Evolutionary conservation across 2,888 invertebrate species (phyloP), one percentile per base, ranked within the genome.

Genomic region (Brenthis daphne): DNA sequence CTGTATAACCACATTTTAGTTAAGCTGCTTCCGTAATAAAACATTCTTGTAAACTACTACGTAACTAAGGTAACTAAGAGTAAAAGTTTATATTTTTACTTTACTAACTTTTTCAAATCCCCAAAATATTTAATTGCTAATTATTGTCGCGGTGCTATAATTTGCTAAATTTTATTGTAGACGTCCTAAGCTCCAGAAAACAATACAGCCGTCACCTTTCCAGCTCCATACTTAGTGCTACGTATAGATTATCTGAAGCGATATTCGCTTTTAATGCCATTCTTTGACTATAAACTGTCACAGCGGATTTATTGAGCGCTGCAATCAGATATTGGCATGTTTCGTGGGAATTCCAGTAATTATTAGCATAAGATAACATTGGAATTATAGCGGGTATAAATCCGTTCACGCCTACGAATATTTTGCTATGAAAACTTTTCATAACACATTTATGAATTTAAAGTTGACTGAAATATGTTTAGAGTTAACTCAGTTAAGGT

Each of bases 321-420:
- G 76, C 78, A 79, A 82, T 82, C 80, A 78, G 84, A 82, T 82
- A 82, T 74, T 77, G 75, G 77, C 76, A 75, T 80, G 79, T 76
- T 78, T 77, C 77, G 77, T 77, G 76, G 73, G 76, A 76, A 77
- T 78, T 80, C 74, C 77, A 79, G 77, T 82, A 83, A 82, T 82
- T 77, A 80, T 78, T 77, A 75, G 74, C 76, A 75, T 74, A 60
- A 77, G 72, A 77, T 77, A 77, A 76, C 66, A 71, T 70, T 68
- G 72, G 72, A 73, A 76, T 76, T 72, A 74, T 73, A 71, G 69
- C 72, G 73, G 68, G 70, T 72, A 75, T 76, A 77, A 77, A 76
- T 74, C 73, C 72, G 74, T 75, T 73, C 54, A 74, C 77, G 74
- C 77, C 77, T 72, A 77, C 77, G 68, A 69, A 67, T 67, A 63